Evolutionary conservation across 2,888 invertebrate genomes (phyloP).

Genomic region (Drosophila monieri): DNA sequence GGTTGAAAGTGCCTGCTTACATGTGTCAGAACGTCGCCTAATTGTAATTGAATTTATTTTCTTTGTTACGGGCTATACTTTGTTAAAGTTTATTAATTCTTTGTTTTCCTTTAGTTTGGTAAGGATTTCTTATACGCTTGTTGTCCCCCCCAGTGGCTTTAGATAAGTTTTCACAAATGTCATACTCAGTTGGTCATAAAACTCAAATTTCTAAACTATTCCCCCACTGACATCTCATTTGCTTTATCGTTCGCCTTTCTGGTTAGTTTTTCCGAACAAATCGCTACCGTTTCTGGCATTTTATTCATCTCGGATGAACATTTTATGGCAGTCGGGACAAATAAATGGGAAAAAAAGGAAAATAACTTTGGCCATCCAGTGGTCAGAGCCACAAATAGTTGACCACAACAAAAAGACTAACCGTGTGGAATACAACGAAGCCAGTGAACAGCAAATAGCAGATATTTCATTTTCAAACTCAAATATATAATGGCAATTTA

Average conservation of each 20-base stretch:
- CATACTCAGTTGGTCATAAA: slow-evolving; percentile 24
- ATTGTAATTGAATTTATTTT: slow-evolving; percentile 41
- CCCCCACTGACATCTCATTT: slow-evolving; percentile 20
- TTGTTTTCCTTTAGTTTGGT: not conserved
- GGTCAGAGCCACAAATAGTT: slow-evolving; percentile 36
- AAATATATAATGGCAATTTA: slow-evolving; percentile 23
- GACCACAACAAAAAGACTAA: slow-evolving; percentile 23
- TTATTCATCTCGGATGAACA: slow-evolving; percentile 36
- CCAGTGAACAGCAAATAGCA: slow-evolving; percentile 44
- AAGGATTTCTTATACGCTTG: not conserved
- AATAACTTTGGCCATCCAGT: slow-evolving; percentile 36
- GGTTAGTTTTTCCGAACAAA: slow-evolving; percentile 1
- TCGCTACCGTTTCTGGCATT: not conserved
- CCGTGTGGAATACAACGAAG: slow-evolving; percentile 36
- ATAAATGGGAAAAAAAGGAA: slow-evolving; percentile 10
- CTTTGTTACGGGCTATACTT: slow-evolving; percentile 3
- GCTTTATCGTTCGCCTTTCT: slow-evolving; percentile 11
- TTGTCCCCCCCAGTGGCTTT: slow-evolving; percentile 3
- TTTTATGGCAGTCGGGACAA: slow-evolving; percentile 29
- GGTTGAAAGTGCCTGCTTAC: slow-evolving; percentile 32
- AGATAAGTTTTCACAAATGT: slow-evolving; percentile 4
- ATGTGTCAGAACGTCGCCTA: slow-evolving; percentile 40
- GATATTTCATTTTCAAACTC: slow-evolving; percentile 19
- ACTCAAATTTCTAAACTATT: slow-evolving; percentile 32
- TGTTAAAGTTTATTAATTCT: slow-evolving; percentile 3